Base-by-base conservation (phyloP, 2,113 vertebrate species). In the Phyllostomus hastatus region DNA sequence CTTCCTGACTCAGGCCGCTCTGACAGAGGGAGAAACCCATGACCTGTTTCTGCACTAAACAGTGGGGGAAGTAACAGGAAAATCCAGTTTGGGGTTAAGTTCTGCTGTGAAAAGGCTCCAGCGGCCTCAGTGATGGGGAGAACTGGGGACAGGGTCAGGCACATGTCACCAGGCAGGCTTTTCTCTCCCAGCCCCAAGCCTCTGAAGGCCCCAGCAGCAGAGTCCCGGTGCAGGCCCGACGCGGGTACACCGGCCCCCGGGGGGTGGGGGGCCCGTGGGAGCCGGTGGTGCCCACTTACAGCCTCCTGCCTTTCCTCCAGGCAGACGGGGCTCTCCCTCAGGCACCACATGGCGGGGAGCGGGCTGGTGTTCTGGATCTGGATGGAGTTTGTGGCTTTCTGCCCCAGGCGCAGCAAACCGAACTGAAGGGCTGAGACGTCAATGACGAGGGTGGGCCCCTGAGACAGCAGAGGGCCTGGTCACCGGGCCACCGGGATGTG, bases 401-500 rank as follows among this genome's bases (percentile, higher is more conserved):
- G 98, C 9, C 98, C 99, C 14, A 98, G 96, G 78, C 98, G 98
- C 70, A 99, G 86, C 75, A 99, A 98, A 41, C 99, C 99, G 31
- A 99, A 98, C 87, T 98, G 92, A 86, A 99, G 98, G n/a, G 98
- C 98, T 59, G 99, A 99, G 70, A 98, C 91, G 22, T 89, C 97
- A 24, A 99, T 57, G 78, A 89, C 94, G 50, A 99, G 97, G 6
- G 72, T 66, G 1, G 99, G 99, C n/a, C 99, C 99, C 99, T 99
- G 85, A 57, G 91, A 97, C 43, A 93, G 4, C 41, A 20, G 43
- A 91, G 69, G 82, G 94, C 24, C 31, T 2, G 72, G 72, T 95
- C 52, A 59, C 57, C 0, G 46, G 54, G 66, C 12, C 15, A 0
- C 10, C 31, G 0, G 31, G 19, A 15, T 26, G 5, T 12, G 7